Evolutionary conservation across 2,888 invertebrate species (phyloP).

Genomic region (Pyrrhia umbra): DNA sequence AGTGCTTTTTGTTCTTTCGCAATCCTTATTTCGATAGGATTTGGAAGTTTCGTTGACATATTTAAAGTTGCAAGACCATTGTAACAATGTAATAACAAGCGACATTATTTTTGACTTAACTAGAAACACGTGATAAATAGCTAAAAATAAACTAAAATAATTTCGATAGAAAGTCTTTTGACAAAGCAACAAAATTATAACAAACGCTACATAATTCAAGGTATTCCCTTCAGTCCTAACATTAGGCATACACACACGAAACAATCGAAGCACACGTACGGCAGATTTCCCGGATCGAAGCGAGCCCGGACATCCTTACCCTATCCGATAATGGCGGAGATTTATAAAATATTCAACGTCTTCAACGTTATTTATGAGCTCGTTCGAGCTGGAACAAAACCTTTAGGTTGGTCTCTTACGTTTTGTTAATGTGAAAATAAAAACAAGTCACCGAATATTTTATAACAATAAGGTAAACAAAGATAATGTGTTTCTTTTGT

Average conservation of each 20-base stretch:
- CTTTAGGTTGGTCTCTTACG: slow-evolving; percentile 67
- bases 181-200: background rate
- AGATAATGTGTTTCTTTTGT: background rate
- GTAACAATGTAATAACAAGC: too few species aligned
- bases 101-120: too few species aligned
- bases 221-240: slow-evolving; percentile 6
- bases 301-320: slow-evolving; percentile 77
- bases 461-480: slow-evolving; percentile 24
- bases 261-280: slow-evolving; percentile 62
- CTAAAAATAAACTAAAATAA: too few species aligned
- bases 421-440: slow-evolving; percentile 68
- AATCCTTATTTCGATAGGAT: too few species aligned
- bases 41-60: too few species aligned
- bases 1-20: too few species aligned
- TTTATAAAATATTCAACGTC: slow-evolving; percentile 84
- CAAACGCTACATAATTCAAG: background rate
- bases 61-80: too few species aligned
- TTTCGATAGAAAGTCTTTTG: too few species aligned
- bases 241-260: slow-evolving; percentile 49
- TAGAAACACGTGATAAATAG: too few species aligned
- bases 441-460: slow-evolving; percentile 50
- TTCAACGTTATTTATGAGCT: slow-evolving; percentile 83
- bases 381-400: slow-evolving; percentile 76
- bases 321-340: slow-evolving; percentile 82
- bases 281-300: slow-evolving; percentile 78